Conservation (phyloP, 2,888 invertebrate species). For the Sylvicola cinctus region DNA sequence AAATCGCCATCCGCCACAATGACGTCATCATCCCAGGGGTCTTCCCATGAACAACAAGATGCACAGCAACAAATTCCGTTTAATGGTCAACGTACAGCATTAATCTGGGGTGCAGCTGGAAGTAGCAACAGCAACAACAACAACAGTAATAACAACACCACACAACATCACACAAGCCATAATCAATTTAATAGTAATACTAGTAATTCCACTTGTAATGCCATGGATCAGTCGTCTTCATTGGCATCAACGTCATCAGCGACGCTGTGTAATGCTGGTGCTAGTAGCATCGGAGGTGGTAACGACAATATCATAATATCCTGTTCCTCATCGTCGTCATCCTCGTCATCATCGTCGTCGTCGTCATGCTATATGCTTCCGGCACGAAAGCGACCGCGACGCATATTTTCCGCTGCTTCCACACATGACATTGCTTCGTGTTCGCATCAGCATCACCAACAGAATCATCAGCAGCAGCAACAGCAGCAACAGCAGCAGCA, state of each 20-base stretch:
- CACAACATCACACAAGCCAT: slow-evolving; percentile 2
- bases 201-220: no score
- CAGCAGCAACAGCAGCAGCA: slow-evolving; percentile 9
- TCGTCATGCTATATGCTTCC: slow-evolving; percentile 45
- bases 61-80: slow-evolving; percentile 4
- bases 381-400: slow-evolving; percentile 64
- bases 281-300: slow-evolving; percentile 6
- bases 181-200: no score
- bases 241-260: no score
- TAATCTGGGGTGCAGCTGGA: not conserved
- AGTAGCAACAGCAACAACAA: not conserved
- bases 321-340: no score
- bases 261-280: no score
- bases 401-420: slow-evolving; percentile 17
- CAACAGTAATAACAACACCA: slow-evolving; percentile 4
- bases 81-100: not conserved
- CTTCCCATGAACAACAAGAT: slow-evolving; percentile 6
- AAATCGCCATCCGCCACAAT: slow-evolving; percentile 51
- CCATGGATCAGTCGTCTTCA: no score
- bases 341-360: slow-evolving; percentile 18
- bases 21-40: slow-evolving; percentile 14
- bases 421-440: slow-evolving; percentile 15
- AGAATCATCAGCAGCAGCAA: no score
- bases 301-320: slow-evolving; percentile 17
- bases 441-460: no score